Conservation (phyloP, 2,888 invertebrate genomes). For the Pachliopta kotzebuea region DNA sequence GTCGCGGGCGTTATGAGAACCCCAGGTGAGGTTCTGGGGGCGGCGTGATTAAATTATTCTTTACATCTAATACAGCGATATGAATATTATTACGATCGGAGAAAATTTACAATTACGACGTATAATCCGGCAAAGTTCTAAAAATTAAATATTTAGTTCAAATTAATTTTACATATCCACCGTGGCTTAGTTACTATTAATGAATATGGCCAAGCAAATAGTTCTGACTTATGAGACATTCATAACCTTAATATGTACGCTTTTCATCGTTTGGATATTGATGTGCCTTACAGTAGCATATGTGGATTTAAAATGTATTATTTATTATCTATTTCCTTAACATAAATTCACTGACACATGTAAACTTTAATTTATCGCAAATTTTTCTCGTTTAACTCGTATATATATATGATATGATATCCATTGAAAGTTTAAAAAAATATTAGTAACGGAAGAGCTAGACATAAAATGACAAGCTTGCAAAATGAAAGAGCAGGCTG, state of each 20-base stretch:
- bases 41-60: conserved; percentile 21
- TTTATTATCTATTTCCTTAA: no score
- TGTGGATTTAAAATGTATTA: no score
- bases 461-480: conserved; percentile 23
- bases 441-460: conserved; percentile 11
- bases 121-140: background rate
- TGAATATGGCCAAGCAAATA: no score
- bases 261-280: no score
- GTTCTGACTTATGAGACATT: no score
- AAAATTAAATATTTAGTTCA: background rate
- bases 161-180: background rate
- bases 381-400: no score
- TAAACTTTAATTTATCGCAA: no score
- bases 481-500: conserved; percentile 35
- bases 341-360: background rate
- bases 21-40: conserved; percentile 21
- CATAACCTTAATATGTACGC: no score
- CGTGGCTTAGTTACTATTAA: background rate
- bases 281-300: no score
- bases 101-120: background rate
- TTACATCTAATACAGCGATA: conserved; percentile 2
- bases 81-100: background rate
- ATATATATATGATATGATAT: background rate
- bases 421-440: background rate
- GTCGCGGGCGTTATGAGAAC: conserved; percentile 23